Evolutionary conservation across 2,888 invertebrate species (phyloP), one percentile per base, ranked within the genome.

Genomic region (Cylloceria caligata): DNA sequence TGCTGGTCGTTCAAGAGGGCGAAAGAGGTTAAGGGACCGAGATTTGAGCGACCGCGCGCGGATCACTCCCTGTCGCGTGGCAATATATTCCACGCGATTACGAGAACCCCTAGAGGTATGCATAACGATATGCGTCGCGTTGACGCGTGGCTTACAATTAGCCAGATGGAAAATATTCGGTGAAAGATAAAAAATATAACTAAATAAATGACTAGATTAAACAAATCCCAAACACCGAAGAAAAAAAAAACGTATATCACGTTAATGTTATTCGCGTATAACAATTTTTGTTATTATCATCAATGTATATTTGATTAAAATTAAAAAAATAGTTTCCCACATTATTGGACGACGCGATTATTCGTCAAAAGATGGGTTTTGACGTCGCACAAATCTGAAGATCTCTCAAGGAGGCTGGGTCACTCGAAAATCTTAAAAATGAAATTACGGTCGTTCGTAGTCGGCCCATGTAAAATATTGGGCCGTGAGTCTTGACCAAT

Each of bases 71-170:
- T 88, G 89, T 86, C 88, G 88, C 87, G 87, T 86, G 85, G 85
- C 88, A 87, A 88, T 89, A n/a, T n/a, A 81, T 85, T 89, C 88
- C 89, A 90, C 88, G 89, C 89, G 87, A 86, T 39, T n/a, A n/a
- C n/a, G 21, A 89, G 84, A 75, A 88, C 85, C 77, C 57, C 71
- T 19, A 5, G 34, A 42, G 72, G 42, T 72, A 62, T 65, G 55
- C 45, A 73, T 67, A 68, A 65, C 68, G 68, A 69, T 76, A 73
- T 34, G 57, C 68, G 71, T 76, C 75, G 71, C 72, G 36, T 72
- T 55, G 49, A 21, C 76, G 67, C 71, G 73, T 69, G 72, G 60
- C 60, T 62, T 49, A n/a, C n/a, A n/a, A n/a, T n/a, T n/a, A 47
- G 36, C 71, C 83, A 80, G 80, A 80, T 83, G 83, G 74, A 7